Evolutionary conservation across 1,140 invertebrate species (phyloP), one percentile per base, ranked within the genome.

Genomic region (Triops cancriformis): DNA sequence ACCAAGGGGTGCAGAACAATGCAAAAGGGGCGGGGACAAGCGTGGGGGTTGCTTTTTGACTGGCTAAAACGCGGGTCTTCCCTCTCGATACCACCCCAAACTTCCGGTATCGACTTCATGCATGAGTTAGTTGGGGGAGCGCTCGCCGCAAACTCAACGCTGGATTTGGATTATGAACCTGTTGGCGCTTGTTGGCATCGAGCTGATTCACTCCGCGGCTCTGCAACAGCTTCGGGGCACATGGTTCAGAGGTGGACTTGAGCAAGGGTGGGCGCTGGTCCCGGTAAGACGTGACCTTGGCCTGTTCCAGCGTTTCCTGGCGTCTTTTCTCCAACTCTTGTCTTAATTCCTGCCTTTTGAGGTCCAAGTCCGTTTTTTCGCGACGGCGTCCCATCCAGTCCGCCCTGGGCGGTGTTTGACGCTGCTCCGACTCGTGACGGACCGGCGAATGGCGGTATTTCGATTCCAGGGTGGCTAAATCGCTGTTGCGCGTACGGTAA

Each of bases 331-430:
- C 85, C 77, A 87, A 80, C 45, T 82, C 85, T 82, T 81, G 85
- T 81, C 80, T 85, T 82, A 83, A 83, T 81, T 84, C 85, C 77
- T 83, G 80, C 4, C 83, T 80, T 6, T 81, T 82, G 18, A 81
- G 75, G 83, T 94, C 92, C 77, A 92, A 92, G 85, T 94, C 93
- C 81, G 93, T 94, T 85, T 93, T 93, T 87, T 94, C 92, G 80
- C 93, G 87, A 81, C 93, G 88, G 26, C 91, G 92, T 81, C 89
- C 87, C 72, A 26, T 73, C 79, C 89, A 80, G 5, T 80, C 76
- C 42, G 77, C 43, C 26, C 23, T 78, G 41, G 77, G 77, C 26
- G 37, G 73, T 12, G 41, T 27, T 2, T 45, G 74, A 31, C 72
- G 26, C 27, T 41, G 11, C 26, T 43, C 77, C 10, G 77, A 5